phyloP scores from a whole-genome alignment of 2,113 vertebrate genomes.

The Dryoscopus gambensis region DNA sequence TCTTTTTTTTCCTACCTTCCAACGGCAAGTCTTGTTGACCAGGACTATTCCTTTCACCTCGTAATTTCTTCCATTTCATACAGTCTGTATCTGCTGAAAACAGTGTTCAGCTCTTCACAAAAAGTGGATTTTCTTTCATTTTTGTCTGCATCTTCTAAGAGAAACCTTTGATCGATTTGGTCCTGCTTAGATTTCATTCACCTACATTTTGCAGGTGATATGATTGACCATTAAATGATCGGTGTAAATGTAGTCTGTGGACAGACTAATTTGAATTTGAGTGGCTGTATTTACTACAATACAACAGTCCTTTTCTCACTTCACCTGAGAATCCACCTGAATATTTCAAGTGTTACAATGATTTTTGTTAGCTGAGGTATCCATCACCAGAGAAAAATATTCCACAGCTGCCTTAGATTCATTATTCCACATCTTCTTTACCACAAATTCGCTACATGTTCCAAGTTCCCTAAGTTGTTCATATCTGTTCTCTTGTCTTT shows the following conservation, averaged over 20 bases:
- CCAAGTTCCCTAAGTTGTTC: background rate
- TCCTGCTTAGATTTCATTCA: background rate
- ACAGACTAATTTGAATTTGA: background rate
- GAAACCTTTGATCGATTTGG: background rate
- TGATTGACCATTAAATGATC: background rate
- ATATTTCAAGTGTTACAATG: background rate
- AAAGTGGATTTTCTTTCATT: accelerated
- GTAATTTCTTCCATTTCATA: background rate
- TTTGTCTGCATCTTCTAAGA: background rate
- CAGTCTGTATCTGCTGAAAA: background rate
- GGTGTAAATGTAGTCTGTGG: background rate
- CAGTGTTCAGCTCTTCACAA: background rate
- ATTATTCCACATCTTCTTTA: background rate
- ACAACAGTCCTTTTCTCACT: background rate
- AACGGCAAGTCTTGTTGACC: background rate
- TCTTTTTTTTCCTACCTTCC: background rate
- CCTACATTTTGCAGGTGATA: background rate
- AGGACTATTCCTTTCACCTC: background rate
- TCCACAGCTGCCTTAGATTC: background rate
- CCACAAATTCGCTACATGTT: accelerated
- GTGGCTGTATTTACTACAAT: background rate
- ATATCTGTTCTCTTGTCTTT: background rate
- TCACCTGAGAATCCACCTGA: background rate
- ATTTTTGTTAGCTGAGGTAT: background rate
- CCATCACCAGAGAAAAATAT: background rate